A percentile compares a stretch with the other conserved stretches of the same genome.
phyloP scores from a whole-genome alignment of 2,888 invertebrate genomes.

The Rhingia campestris region DNA sequence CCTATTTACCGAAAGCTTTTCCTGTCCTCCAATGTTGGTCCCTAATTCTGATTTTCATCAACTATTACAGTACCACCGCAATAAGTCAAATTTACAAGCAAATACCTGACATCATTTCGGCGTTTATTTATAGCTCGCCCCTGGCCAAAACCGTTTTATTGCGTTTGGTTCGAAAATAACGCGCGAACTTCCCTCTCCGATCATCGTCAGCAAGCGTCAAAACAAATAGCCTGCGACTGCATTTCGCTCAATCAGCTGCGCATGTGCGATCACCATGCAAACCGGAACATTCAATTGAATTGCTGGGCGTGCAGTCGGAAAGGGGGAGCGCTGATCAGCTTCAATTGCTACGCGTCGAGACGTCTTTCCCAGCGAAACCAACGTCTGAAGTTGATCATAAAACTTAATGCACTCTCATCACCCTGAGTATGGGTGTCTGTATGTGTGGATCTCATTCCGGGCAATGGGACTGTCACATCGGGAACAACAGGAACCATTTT shows the following conservation, averaged over 20 bases:
- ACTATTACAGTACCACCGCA: too few relatives aligned
- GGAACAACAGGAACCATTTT: constrained; percentile 72
- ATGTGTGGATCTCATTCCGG: constrained; percentile 11
- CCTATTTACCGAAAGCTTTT: too few relatives aligned
- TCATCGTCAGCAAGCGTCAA: constrained; percentile 37
- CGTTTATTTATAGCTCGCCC: constrained; percentile 7
- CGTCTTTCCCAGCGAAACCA: constrained; percentile 16
- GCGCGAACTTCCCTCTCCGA: constrained; percentile 3
- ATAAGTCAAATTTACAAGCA: background rate
- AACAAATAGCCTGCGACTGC: constrained; percentile 53
- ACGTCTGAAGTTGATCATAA: constrained; percentile 51
- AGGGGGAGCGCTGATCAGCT: constrained; percentile 6
- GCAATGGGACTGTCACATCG: constrained; percentile 15
- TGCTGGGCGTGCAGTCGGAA: background rate
- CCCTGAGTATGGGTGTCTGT: constrained; percentile 14
- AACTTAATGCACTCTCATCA: constrained; percentile 64
- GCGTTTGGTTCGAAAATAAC: constrained; percentile 39
- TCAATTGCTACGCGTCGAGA: constrained; percentile 20
- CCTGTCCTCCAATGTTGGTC: too few relatives aligned
- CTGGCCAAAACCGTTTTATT: constrained; percentile 43
- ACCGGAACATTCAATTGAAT: constrained; percentile 49
- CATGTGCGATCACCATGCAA: background rate
- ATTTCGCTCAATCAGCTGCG: constrained; percentile 44
- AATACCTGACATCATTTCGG: constrained; percentile 23
- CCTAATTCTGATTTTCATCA: too few relatives aligned